phyloP scores from a whole-genome alignment of 2,888 invertebrate species.

The Leptinotarsa haldemani region DNA sequence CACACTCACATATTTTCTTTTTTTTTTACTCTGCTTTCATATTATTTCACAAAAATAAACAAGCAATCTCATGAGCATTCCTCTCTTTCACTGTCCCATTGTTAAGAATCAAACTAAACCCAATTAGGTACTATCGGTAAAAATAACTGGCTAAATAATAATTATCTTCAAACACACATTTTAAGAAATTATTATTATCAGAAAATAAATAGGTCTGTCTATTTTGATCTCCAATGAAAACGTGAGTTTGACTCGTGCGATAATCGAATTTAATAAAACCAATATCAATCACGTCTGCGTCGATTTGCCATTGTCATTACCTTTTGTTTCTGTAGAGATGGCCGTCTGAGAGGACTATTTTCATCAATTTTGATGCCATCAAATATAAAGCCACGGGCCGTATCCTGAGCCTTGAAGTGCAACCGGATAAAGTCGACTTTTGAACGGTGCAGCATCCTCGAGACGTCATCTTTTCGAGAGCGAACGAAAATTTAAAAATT shows the following conservation, averaged over 20 bases:
- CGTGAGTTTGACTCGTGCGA: not conserved
- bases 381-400: no score
- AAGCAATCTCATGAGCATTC: no score
- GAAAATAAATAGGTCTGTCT: not conserved
- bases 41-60: no score
- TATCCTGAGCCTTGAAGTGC: not conserved
- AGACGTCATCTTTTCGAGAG: conserved; percentile 22
- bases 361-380: not conserved
- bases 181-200: not conserved
- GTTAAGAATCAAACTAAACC: no score
- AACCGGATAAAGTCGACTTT: not conserved
- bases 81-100: no score
- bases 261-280: not conserved
- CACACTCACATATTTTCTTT: no score
- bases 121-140: no score
- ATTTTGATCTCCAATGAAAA: not conserved
- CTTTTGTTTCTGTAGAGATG: not conserved
- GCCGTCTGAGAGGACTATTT: not conserved
- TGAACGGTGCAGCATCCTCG: not conserved
- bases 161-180: no score
- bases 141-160: no score
- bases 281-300: conserved; percentile 5
- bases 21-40: no score
- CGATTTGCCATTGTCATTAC: conserved; percentile 11
- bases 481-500: conserved; percentile 46